phyloP scores from a whole-genome alignment of 2,797 vertebrate species.

The Chiroxiphia lanceolata region DNA sequence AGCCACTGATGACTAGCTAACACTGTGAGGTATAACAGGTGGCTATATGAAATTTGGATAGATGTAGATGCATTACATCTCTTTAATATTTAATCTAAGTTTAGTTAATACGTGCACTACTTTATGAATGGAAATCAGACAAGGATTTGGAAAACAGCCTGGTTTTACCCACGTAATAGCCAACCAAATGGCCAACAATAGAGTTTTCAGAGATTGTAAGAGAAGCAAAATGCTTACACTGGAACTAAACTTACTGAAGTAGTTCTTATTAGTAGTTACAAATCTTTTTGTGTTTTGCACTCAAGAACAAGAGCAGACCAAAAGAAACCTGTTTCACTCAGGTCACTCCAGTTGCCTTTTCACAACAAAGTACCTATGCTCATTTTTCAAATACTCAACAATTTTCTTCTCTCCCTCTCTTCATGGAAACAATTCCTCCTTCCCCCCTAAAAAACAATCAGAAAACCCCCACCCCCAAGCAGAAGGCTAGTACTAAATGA shows the following conservation, averaged over 20 bases:
- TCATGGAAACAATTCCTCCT: constrained; percentile 23
- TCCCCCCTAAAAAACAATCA: neutral
- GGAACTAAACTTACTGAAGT: neutral
- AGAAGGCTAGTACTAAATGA: constrained; percentile 19
- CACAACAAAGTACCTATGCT: neutral
- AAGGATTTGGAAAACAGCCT: constrained; percentile 14
- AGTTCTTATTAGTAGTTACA: neutral
- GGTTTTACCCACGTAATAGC: neutral
- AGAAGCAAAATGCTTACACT: neutral
- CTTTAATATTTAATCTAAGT: constrained; percentile 6
- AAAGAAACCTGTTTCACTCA: constrained; percentile 40
- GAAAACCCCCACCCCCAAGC: fast-evolving
- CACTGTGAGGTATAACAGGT: neutral
- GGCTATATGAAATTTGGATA: neutral
- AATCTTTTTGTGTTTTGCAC: constrained; percentile 5
- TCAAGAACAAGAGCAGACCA: constrained; percentile 34
- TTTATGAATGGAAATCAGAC: constrained; percentile 51
- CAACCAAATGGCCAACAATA: neutral
- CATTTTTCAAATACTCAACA: neutral
- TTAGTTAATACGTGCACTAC: neutral
- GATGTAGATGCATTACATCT: neutral
- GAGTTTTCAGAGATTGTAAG: neutral
- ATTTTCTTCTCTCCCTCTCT: neutral
- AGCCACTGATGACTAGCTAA: neutral
- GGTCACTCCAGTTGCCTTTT: constrained; percentile 47